Conservation (phyloP, 2,888 invertebrate genomes). For the Drosophila sordidapex region DNA sequence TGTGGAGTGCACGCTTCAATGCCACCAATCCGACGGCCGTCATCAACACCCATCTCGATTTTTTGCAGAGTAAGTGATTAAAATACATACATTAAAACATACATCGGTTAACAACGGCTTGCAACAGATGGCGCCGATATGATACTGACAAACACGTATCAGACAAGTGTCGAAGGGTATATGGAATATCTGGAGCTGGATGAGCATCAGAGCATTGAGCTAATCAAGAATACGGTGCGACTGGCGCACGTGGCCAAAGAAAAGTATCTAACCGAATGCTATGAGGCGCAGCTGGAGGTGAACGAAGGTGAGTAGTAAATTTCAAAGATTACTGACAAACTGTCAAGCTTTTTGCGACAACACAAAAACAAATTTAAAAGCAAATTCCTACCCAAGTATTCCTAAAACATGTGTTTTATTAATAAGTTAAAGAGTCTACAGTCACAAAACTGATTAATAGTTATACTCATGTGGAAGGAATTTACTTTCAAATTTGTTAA, state of each 20-base stretch:
- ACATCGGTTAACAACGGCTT: conserved; percentile 22
- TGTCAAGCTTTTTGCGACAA: neutral
- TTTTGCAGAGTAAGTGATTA: conserved; percentile 88
- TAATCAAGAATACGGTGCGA: conserved; percentile 90
- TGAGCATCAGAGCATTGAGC: conserved; percentile 88
- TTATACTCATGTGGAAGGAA: neutral
- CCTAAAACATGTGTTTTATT: neutral
- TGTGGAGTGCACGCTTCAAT: conserved; percentile 95
- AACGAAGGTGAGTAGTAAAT: conserved; percentile 59
- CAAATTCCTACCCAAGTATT: neutral
- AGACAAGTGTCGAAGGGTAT: conserved; percentile 92
- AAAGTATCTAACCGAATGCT: conserved; percentile 87
- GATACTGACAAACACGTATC: conserved; percentile 95
- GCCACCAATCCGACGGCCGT: conserved; percentile 92
- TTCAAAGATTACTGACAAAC: neutral
- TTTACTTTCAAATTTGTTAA: neutral
- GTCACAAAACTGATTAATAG: neutral
- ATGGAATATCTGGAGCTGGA: conserved; percentile 89
- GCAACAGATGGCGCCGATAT: conserved; percentile 93
- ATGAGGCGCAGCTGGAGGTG: conserved; percentile 78
- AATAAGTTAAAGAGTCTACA: neutral
- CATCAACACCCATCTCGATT: conserved; percentile 92
- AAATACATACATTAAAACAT: neutral
- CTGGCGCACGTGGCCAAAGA: conserved; percentile 90
- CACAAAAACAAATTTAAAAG: neutral